These are phyloP conservation scores for Helicolenus hilgendorfi DNA, from an alignment of 2,797 vertebrate species.

Conservation along the genomic window DNA sequence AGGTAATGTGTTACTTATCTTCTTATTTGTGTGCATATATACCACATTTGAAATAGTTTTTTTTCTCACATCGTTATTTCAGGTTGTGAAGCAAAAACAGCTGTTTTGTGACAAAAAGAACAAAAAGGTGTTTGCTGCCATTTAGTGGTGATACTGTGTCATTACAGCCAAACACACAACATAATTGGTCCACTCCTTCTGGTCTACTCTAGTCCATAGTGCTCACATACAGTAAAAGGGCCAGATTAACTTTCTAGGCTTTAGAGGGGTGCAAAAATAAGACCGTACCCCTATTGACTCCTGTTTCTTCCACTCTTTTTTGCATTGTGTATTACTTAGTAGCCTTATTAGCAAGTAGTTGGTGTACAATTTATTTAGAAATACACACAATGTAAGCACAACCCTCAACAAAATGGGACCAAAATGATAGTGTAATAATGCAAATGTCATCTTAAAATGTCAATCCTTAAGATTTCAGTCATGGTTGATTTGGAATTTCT, in stretches of 20 bases:
- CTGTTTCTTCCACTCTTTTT: background rate
- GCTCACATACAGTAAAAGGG: background rate
- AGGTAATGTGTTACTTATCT: background rate
- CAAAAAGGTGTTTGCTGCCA: slow-evolving; percentile 52
- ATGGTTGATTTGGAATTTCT: too few species aligned
- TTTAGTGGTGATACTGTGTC: slow-evolving; percentile 37
- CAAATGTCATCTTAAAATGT: too few species aligned
- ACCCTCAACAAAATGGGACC: background rate
- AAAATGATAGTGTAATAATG: background rate
- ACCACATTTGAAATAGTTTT: background rate
- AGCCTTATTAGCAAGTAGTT: background rate
- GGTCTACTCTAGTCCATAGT: background rate
- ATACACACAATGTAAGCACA: background rate
- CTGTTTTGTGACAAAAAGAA: background rate
- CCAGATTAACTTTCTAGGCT: background rate
- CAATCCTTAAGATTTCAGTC: too few species aligned
- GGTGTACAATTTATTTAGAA: background rate
- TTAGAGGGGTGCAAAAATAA: background rate
- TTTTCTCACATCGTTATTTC: background rate
- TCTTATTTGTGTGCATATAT: background rate
- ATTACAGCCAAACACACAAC: slow-evolving; percentile 32
- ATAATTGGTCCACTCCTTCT: background rate
- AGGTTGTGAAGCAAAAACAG: background rate
- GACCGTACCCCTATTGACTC: background rate
- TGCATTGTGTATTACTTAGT: background rate